These are phyloP conservation scores for Phyllostomus hastatus DNA, from an alignment of 2,113 vertebrate species.

Conservation along the genomic window DNA sequence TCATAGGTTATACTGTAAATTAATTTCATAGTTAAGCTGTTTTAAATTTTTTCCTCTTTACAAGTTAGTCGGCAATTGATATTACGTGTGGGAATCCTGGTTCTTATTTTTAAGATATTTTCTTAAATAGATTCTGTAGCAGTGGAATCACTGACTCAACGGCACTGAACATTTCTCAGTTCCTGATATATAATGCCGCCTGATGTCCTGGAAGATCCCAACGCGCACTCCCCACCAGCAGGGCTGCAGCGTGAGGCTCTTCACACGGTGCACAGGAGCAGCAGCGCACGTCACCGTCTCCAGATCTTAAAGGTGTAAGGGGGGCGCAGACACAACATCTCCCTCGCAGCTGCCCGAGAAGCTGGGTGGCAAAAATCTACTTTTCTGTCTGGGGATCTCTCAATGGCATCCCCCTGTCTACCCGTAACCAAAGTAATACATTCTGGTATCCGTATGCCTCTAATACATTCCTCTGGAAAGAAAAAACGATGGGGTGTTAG, in stretches of 20 bases:
- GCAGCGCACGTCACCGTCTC: neutral
- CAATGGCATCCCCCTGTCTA: too few species aligned
- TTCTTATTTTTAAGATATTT: slow-evolving; percentile 28
- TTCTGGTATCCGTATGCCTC: neutral
- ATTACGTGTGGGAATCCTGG: neutral
- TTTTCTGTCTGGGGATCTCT: neutral
- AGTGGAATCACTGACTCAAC: neutral
- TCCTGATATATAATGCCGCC: neutral
- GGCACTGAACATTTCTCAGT: neutral
- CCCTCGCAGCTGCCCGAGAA: neutral
- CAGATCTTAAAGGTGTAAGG: neutral
- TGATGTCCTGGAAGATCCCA: neutral
- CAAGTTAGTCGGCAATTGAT: neutral
- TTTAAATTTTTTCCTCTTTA: neutral
- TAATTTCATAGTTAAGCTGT: neutral
- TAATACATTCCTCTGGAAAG: neutral
- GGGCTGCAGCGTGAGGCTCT: neutral
- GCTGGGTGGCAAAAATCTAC: neutral
- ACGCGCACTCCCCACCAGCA: neutral
- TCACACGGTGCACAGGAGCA: neutral
- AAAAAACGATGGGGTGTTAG: neutral
- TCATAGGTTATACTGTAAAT: neutral
- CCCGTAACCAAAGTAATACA: neutral
- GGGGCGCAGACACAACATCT: neutral
- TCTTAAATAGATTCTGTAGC: neutral